These are phyloP conservation scores for Brenthis hecate DNA, from an alignment of 2,888 invertebrate species.

Conservation along the genomic window DNA sequence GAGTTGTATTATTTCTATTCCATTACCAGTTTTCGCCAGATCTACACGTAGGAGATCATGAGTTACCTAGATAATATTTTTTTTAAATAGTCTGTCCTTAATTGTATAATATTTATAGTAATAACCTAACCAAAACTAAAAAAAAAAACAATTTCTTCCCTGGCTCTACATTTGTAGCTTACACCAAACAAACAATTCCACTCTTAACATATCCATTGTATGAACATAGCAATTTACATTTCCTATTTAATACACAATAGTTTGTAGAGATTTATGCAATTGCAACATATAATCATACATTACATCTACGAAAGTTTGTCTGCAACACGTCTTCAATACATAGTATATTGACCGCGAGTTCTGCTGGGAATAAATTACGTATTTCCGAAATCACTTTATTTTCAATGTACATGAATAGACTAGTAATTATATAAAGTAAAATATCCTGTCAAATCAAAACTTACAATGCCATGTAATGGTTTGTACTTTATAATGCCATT, in stretches of 20 bases:
- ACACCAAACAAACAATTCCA: neutral
- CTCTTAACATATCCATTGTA: neutral
- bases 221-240: neutral
- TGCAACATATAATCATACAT: conserved; percentile 10
- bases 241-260: conserved; percentile 14
- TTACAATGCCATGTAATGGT: neutral
- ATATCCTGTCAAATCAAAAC: neutral
- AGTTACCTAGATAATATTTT: neutral
- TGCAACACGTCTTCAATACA: conserved; percentile 12
- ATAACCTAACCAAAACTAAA: neutral
- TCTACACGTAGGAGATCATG: neutral
- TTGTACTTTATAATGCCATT: neutral
- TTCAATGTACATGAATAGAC: conserved; percentile 27
- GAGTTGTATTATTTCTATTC: conserved; percentile 10
- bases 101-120: no score
- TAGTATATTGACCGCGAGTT: conserved; percentile 25
- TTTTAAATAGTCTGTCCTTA: no score
- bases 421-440: conserved; percentile 6
- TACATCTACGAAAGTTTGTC: conserved; percentile 20
- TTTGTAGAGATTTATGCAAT: conserved; percentile 15
- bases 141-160: neutral
- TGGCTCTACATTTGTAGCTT: no score
- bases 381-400: conserved; percentile 38
- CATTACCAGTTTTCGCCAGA: neutral
- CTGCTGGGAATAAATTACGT: conserved; percentile 35